Conservation (phyloP, 2,888 invertebrate genomes). For the Anthrax anthrax region DNA sequence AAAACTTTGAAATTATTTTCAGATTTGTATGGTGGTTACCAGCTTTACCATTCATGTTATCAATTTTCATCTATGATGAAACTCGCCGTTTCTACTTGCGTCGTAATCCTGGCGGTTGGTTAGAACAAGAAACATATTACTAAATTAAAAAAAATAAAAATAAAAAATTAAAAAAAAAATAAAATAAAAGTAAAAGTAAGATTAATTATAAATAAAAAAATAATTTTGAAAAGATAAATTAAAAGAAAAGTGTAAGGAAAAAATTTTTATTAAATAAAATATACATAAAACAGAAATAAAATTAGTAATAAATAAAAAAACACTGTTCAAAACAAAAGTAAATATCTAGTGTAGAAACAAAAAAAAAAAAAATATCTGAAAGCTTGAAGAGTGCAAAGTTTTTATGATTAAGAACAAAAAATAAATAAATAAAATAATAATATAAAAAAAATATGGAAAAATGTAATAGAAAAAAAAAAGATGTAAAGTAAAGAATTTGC, state of each 20-base stretch:
- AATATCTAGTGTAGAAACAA: conserved; percentile 1
- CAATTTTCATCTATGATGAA: conserved; percentile 99
- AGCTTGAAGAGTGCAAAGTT: conserved; percentile 18
- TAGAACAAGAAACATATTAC: conserved; percentile 98
- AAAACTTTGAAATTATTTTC: conserved; percentile 10
- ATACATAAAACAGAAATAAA: too few species aligned
- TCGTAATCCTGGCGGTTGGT: conserved; percentile 96
- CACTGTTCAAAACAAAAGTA: conserved; percentile 3
- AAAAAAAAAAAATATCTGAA: conserved; percentile 10
- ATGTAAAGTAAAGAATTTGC: conserved; percentile 7
- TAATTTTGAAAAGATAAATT: conserved; percentile 5
- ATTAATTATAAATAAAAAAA: not conserved
- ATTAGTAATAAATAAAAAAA: not conserved
- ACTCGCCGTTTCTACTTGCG: conserved; percentile 92
- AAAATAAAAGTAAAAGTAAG: not conserved
- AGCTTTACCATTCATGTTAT: conserved; percentile 92
- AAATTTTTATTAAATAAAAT: not conserved
- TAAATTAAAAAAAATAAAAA: conserved; percentile 37
- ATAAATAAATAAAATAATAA: conserved; percentile 1
- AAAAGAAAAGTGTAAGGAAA: conserved; percentile 5
- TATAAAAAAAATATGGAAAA: not conserved
- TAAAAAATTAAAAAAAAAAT: conserved; percentile 3
- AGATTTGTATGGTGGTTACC: conserved; percentile 99
- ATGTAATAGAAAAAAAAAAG: conserved; percentile 3
- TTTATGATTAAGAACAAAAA: conserved; percentile 17